Evolutionary conservation across 2,888 invertebrate species (phyloP).

Genomic region (Drosophila setosimentum): DNA sequence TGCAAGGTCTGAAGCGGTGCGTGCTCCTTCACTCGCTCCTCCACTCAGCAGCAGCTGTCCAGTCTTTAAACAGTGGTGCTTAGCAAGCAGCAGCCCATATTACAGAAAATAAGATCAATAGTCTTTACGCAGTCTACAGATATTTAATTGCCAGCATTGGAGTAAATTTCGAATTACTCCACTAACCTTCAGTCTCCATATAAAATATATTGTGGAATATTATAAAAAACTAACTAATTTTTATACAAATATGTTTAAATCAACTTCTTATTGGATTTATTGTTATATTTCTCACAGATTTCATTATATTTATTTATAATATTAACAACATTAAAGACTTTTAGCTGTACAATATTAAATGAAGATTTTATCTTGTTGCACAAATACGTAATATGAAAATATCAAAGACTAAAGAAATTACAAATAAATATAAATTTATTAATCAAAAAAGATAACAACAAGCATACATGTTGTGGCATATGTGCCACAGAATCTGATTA

Average conservation of each 20-base stretch:
- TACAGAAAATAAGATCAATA: neutral
- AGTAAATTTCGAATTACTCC: neutral
- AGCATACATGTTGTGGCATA: neutral
- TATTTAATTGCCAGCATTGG: neutral
- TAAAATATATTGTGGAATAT: neutral
- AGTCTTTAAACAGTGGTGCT: constrained; percentile 15
- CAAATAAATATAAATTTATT: neutral
- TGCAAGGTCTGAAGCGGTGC: constrained; percentile 28
- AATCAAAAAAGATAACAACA: neutral
- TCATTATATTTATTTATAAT: neutral
- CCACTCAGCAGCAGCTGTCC: constrained; percentile 34
- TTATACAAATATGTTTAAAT: neutral
- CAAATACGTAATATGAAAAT: neutral
- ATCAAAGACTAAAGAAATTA: neutral
- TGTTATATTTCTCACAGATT: neutral
- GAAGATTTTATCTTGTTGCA: neutral
- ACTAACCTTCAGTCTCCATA: neutral
- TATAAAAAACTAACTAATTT: neutral
- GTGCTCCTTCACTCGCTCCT: constrained; percentile 48
- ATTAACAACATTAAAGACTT: neutral
- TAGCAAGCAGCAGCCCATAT: neutral
- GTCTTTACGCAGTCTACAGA: neutral
- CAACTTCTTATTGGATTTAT: neutral
- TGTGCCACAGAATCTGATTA: neutral
- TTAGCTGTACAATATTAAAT: neutral